Base-by-base conservation (phyloP, 2,888 invertebrate species). In the Aporophyla nigra region DNA sequence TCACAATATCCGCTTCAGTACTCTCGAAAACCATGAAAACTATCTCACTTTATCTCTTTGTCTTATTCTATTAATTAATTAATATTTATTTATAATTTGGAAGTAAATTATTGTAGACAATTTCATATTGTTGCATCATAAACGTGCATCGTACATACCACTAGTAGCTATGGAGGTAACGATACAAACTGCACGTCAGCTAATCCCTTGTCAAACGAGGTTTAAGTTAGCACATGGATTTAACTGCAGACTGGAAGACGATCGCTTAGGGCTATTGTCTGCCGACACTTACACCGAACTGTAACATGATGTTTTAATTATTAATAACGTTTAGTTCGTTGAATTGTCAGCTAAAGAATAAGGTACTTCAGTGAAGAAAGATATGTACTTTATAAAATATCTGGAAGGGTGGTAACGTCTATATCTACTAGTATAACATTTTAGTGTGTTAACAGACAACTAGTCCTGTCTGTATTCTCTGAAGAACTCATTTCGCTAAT, bases 241-340 rank as follows among this genome's bases (percentile, higher is more conserved):
- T 89, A 87, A 78, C 87, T 88, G 76, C 71, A 82, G 84, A 84
- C 89, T 85, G 75, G 79, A 82, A 88, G 90, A 88, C 90, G 88
- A 89, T 84, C 81, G 87, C 84, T 84, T 84, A 83, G 83, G 81
- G 86, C 77, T 74, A 14, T 56, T 19, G 33, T 10, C 46, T 40
- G 51, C 61, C 14, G 70, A 43, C 66, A 21, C 5, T 89, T 53
- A 90, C 90, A 90, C 87, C 82, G 86, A 68, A 46, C 4, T 62
- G 86, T 80, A 82, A 72, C 46, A n/a, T 33, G 19, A 54, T 19
- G 27, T 19, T 49, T 33, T 12, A 49, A 19, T 71, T 33, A 1
- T 49, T 46, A 33, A 24, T 16, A 4, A 24, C 21, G 9, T 21
- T 19, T 4, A 43, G 16, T 56, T 21, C 21, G 54, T 33, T 14